Conservation (phyloP, 1,140 invertebrate genomes). For the Zaprionus ghesquierei region DNA sequence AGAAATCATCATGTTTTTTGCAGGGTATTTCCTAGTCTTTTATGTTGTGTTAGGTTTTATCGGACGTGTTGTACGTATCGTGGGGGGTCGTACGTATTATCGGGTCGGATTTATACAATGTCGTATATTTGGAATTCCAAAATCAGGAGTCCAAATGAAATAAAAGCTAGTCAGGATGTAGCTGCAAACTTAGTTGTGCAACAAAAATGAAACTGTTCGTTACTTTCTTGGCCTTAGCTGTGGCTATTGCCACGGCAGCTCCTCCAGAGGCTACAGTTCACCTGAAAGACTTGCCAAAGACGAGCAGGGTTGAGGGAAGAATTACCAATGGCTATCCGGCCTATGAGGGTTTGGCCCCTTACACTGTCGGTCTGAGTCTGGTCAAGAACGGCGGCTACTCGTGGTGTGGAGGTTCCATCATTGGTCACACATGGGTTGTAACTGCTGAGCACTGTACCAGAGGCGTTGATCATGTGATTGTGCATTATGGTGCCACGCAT, state of each 20-base stretch:
- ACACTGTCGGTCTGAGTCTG: conserved; percentile 82
- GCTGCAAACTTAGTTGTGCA: background rate
- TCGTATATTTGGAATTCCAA: background rate
- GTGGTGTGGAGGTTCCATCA: conserved; percentile 85
- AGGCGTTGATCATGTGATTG: conserved; percentile 25
- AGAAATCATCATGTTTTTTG: background rate
- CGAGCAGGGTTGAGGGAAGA: conserved; percentile 37
- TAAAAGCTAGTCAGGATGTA: conserved; percentile 2
- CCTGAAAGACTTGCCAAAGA: conserved; percentile 7
- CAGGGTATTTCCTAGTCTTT: background rate
- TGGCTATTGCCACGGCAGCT: conserved; percentile 36
- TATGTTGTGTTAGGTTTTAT: background rate
- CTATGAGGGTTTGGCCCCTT: conserved; percentile 82
- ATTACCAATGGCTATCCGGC: conserved; percentile 60
- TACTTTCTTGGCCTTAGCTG: conserved; percentile 29
- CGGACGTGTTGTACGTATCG: background rate
- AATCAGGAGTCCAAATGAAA: background rate
- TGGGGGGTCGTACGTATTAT: background rate
- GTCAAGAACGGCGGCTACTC: conserved; percentile 52
- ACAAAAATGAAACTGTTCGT: conserved; percentile 47
- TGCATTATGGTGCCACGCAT: conserved; percentile 49
- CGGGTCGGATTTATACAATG: background rate
- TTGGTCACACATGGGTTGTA: conserved; percentile 83
- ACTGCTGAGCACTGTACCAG: conserved; percentile 85
- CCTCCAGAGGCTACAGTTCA: conserved; percentile 6